Percentiles rank a stretch among this genome's conserved stretches.
phyloP scores from a whole-genome alignment of 2,113 vertebrate genomes.

The Mobula hypostoma region DNA sequence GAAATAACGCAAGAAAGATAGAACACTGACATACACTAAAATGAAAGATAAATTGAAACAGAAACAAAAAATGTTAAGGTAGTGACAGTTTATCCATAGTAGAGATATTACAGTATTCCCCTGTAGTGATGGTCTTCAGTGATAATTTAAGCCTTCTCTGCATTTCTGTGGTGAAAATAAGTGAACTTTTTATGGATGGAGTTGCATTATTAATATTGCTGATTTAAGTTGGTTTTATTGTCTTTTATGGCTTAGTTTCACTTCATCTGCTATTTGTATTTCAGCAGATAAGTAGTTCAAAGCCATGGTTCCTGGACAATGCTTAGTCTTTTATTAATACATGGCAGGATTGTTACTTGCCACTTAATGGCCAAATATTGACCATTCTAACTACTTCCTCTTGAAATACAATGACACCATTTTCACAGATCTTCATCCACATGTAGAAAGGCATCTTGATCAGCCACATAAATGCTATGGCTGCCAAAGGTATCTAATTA shows the following conservation, averaged over 20 bases:
- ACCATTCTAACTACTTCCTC: neutral
- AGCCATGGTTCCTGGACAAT: neutral
- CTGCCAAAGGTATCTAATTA: neutral
- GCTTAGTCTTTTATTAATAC: neutral
- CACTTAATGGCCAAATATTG: neutral
- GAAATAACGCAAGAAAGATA: too few species aligned
- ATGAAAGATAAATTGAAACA: neutral
- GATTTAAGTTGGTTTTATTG: too few species aligned
- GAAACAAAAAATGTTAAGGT: neutral
- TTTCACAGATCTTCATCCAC: neutral
- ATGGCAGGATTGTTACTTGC: neutral
- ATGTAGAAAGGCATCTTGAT: neutral
- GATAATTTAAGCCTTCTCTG: neutral
- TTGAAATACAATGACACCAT: neutral
- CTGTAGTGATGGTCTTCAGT: neutral
- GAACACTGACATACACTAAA: neutral
- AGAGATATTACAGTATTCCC: neutral
- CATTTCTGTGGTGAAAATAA: too few species aligned
- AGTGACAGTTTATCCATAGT: neutral
- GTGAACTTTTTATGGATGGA: too few species aligned
- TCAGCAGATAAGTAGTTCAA: neutral
- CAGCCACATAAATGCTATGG: neutral
- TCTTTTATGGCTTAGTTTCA: too few species aligned
- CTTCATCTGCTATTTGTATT: neutral
- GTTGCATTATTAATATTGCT: too few species aligned